phyloP scores from a whole-genome alignment of 2,888 invertebrate species.

The Sacculina carcini region DNA sequence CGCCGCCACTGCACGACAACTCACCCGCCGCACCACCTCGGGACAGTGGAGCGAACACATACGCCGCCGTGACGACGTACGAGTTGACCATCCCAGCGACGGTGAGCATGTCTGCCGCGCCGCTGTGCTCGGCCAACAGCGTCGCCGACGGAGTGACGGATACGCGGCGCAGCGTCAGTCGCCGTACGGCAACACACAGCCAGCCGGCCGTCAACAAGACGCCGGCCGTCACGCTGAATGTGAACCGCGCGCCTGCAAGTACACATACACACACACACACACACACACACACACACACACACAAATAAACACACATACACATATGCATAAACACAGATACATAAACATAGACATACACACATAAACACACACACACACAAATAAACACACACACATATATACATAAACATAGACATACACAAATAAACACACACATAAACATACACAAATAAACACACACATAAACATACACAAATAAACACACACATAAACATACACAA shows the following conservation, averaged over 20 bases:
- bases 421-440: too few relatives aligned
- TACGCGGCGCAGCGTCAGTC: neutral
- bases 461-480: too few relatives aligned
- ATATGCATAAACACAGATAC: too few relatives aligned
- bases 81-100: conserved; percentile 80
- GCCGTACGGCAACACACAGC: conserved; percentile 32
- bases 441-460: too few relatives aligned
- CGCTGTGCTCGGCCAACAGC: conserved; percentile 58
- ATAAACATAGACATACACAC: too few relatives aligned
- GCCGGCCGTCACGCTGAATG: conserved; percentile 54
- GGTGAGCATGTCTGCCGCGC: conserved; percentile 84
- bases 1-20: too few relatives aligned
- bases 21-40: conserved; percentile 1
- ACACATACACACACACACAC: neutral
- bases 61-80: conserved; percentile 76
- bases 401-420: too few relatives aligned
- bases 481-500: too few relatives aligned
- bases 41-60: conserved; percentile 57
- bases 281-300: neutral
- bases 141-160: conserved; percentile 25
- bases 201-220: conserved; percentile 48
- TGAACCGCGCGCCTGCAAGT: neutral
- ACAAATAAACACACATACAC: too few relatives aligned
- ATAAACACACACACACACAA: too few relatives aligned
- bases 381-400: too few relatives aligned